phyloP scores from a whole-genome alignment of 2,797 vertebrate genomes.

The Naso thynnoides region DNA sequence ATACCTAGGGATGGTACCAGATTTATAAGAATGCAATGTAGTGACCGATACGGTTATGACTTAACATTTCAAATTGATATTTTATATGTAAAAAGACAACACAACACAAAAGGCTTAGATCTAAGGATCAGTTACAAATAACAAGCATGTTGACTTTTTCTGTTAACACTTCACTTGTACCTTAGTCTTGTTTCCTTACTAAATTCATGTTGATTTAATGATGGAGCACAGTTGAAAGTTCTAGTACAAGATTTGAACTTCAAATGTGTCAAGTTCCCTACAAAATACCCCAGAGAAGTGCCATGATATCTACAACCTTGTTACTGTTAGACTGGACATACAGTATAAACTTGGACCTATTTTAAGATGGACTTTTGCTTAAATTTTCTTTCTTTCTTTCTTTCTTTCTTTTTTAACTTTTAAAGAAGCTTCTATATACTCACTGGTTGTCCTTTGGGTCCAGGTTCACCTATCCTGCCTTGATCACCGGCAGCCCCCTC shows the following conservation, averaged over 20 bases:
- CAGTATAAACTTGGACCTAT: neutral
- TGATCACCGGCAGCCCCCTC: conserved; percentile 90
- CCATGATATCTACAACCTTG: neutral
- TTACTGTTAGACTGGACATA: neutral
- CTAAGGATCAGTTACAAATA: neutral
- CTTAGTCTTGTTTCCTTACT: neutral
- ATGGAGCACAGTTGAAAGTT: neutral
- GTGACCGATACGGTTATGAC: neutral
- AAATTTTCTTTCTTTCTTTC: no score
- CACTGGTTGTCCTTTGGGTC: conserved; percentile 91
- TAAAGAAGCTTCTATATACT: conserved; percentile 50
- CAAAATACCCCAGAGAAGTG: neutral
- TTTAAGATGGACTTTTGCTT: conserved; percentile 3
- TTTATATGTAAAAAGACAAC: conserved; percentile 2
- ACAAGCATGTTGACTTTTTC: neutral
- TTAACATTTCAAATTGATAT: neutral
- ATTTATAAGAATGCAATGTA: conserved; percentile 17
- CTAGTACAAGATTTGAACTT: neutral
- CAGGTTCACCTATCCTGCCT: conserved; percentile 88
- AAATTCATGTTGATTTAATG: no score
- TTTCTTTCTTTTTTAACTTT: no score
- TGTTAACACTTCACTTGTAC: neutral
- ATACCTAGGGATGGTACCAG: conserved; percentile 32
- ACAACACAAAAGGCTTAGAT: neutral
- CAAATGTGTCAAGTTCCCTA: neutral